Conservation (phyloP, 2,888 invertebrate species). For the Girardia tigrina region DNA sequence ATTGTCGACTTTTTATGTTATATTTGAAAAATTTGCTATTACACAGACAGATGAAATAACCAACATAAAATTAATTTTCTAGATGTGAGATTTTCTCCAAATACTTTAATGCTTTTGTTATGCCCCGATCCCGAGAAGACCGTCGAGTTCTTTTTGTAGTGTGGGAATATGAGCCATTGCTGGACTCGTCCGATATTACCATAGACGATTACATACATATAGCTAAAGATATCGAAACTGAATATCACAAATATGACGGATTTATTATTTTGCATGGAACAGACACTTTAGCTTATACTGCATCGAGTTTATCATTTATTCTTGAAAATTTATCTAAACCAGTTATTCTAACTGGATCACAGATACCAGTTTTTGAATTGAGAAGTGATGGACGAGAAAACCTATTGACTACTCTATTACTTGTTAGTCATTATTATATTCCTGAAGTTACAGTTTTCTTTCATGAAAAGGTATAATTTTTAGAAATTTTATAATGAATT, state of each 20-base stretch:
- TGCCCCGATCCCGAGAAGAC: slow-evolving; percentile 38
- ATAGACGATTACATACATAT: slow-evolving; percentile 76
- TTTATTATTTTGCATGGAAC: slow-evolving; percentile 86
- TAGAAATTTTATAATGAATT: no score
- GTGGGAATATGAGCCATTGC: slow-evolving; percentile 68
- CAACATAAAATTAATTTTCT: no score
- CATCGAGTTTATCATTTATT: slow-evolving; percentile 89
- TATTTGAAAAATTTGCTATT: no score
- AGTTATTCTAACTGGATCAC: slow-evolving; percentile 75
- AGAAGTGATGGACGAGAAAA: slow-evolving; percentile 85
- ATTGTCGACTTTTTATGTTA: no score
- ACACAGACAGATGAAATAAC: no score
- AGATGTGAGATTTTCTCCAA: neutral
- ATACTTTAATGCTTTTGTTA: neutral
- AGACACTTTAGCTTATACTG: slow-evolving; percentile 84
- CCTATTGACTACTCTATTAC: slow-evolving; percentile 71
- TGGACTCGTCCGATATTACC: slow-evolving; percentile 86
- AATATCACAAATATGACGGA: slow-evolving; percentile 62
- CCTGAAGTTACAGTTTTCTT: slow-evolving; percentile 84
- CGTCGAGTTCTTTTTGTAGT: slow-evolving; percentile 62
- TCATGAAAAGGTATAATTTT: slow-evolving; percentile 58
- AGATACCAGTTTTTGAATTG: slow-evolving; percentile 82
- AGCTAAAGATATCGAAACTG: slow-evolving; percentile 63
- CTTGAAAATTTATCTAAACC: slow-evolving; percentile 82
- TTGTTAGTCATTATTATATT: slow-evolving; percentile 69